Percentiles rank a stretch among this genome's conserved stretches.
Conservation (phyloP, 2,888 invertebrate species). For the Desoria tigrina region DNA sequence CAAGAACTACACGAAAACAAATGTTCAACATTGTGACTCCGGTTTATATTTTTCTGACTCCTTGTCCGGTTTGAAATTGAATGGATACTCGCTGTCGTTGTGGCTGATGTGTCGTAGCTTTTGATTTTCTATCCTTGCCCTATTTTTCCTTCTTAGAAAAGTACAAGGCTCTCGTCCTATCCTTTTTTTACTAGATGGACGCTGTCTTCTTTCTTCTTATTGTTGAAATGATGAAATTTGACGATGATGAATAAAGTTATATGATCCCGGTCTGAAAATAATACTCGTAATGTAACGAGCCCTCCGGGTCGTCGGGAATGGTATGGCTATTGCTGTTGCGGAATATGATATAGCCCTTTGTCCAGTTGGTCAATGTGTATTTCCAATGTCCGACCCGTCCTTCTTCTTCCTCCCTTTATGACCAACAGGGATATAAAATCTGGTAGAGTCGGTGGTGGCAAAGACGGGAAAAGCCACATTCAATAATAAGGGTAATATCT, state of each 20-base stretch:
- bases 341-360: too few species aligned
- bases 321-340: background rate
- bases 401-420: slow-evolving; percentile 7
- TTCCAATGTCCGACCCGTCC: too few species aligned
- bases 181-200: background rate
- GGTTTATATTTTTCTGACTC: slow-evolving; percentile 5
- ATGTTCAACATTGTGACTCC: slow-evolving; percentile 51
- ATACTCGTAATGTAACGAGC: background rate
- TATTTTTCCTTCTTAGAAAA: too few species aligned
- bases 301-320: background rate
- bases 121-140: too few species aligned
- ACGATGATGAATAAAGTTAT: slow-evolving; percentile 4
- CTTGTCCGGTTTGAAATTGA: background rate
- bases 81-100: background rate
- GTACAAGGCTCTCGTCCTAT: background rate
- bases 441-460: background rate
- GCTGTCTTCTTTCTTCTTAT: background rate
- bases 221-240: background rate
- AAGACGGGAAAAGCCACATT: slow-evolving; percentile 10
- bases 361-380: too few species aligned
- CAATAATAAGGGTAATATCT: slow-evolving; percentile 13
- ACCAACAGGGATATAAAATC: slow-evolving; percentile 19
- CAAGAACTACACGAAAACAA: slow-evolving; percentile 53
- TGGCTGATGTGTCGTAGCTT: too few species aligned
- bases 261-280: background rate